A percentile compares a stretch with the other conserved stretches of the same genome.
Conservation (phyloP, 2,888 invertebrate genomes). For the Ganaspis brasiliensis region DNA sequence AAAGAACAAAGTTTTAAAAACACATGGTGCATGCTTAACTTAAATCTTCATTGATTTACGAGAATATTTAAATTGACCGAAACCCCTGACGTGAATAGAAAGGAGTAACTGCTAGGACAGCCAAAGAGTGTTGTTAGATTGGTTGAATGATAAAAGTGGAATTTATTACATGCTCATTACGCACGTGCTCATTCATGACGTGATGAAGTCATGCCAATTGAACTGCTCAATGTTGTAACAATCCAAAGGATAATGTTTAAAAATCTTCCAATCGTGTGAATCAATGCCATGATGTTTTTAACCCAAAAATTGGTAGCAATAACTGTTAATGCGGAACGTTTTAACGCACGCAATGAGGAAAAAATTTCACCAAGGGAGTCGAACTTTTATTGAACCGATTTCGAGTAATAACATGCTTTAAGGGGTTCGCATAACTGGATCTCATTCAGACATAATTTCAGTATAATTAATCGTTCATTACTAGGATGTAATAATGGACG, state of each 20-base stretch:
- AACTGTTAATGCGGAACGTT: background rate
- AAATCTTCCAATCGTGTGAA: background rate
- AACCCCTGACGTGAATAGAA: background rate
- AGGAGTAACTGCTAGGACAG: background rate
- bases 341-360: background rate
- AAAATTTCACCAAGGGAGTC: background rate
- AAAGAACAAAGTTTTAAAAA: too few species aligned
- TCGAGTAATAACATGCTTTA: constrained; percentile 61
- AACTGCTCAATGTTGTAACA: background rate
- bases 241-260: constrained; percentile 3
- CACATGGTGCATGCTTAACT: too few species aligned
- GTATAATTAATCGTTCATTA: constrained; percentile 70
- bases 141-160: constrained; percentile 28
- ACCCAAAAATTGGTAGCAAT: background rate
- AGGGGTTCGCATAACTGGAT: constrained; percentile 42
- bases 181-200: constrained; percentile 24
- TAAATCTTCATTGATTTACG: too few species aligned
- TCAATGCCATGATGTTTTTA: background rate
- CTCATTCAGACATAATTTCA: constrained; percentile 64
- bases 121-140: constrained; percentile 2
- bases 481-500: constrained; percentile 62
- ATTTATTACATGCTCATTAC: constrained; percentile 33
- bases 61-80: background rate
- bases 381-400: constrained; percentile 59
- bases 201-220: constrained; percentile 13